Base-by-base conservation (phyloP, 2,797 vertebrate species). In the Lithobates sylvaticus region DNA sequence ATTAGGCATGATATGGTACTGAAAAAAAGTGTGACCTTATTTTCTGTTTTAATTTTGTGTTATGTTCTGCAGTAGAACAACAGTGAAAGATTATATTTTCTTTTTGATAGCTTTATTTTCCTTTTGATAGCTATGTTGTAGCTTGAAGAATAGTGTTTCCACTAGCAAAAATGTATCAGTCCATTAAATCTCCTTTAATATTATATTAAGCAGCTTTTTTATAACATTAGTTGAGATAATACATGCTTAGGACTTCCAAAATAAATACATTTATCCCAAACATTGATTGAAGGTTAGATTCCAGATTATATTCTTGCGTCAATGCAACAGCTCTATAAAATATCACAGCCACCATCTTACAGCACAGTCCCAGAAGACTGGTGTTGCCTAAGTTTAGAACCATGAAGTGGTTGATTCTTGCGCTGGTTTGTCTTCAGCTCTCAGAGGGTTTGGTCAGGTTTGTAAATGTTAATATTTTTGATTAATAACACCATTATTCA, bases 351-450 rank as follows among this genome's bases (percentile, higher is more conserved):
- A 67, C 50, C 10, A 9, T 26, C 21, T 61, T 61, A 61, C 18
- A 61, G 5, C 21, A 26, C n/a, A 32, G 34, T 42, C 5, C 47
- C 34, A 13, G 18, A 42, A 47, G n/a, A 47, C 6, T 80, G 44
- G 75, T 69, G 69, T 83, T 75, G 27, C 23, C 76, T 54, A 61
- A 68, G 13, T 79, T 69, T 13, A 54, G 29, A 83, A 80, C 76
- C 86, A 21, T 15, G 68, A 83, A 86, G 88, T 27, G 81, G 21
- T 71, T 84, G 81, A 50, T 90, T 71, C 58, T 86, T 54, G 1
- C 64, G 4, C 16, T 79, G 16, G 0, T 85, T 76, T 88, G 86
- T 47, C 85, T 88, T 82, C 89, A 88, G 76, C 88, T 89, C 61
- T 71, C 81, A 47, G 82, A 89, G 76, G 80, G 87, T 9, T 69